A percentile compares a stretch with the other conserved stretches of the same genome.
These are phyloP conservation scores for Sesia apiformis DNA, from an alignment of 2,888 invertebrate species.

Conservation along the genomic window DNA sequence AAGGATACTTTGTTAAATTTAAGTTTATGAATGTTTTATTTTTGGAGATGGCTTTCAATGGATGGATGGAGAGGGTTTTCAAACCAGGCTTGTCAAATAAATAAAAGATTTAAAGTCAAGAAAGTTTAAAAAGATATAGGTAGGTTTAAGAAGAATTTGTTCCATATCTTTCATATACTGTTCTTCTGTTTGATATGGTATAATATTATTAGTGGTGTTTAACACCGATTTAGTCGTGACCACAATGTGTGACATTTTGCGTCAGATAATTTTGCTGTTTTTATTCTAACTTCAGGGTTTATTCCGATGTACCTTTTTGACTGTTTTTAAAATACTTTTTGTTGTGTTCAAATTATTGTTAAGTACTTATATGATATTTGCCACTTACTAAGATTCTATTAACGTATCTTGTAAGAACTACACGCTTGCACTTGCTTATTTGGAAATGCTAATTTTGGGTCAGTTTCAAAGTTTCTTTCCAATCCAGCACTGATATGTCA, in stretches of 20 bases:
- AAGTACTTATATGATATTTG: slow-evolving; percentile 4
- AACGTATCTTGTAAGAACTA: background rate
- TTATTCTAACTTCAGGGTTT: background rate
- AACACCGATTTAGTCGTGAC: too few species aligned
- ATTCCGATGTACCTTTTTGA: background rate
- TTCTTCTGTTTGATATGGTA: too few species aligned
- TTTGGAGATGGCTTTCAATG: too few species aligned
- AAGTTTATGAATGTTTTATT: too few species aligned
- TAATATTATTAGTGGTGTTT: too few species aligned
- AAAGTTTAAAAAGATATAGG: too few species aligned
- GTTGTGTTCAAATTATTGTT: slow-evolving; percentile 2
- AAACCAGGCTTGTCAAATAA: too few species aligned
- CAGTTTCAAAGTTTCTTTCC: slow-evolving; percentile 4
- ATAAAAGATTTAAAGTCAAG: too few species aligned
- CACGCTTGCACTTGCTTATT: slow-evolving; percentile 4
- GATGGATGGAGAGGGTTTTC: too few species aligned
- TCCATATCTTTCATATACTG: too few species aligned
- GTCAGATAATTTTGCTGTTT: background rate
- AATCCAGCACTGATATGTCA: slow-evolving; percentile 2
- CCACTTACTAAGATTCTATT: slow-evolving; percentile 2
- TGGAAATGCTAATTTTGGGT: slow-evolving; percentile 7
- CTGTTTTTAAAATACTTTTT: slow-evolving; percentile 1
- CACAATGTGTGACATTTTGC: slow-evolving; percentile 2
- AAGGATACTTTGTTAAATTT: too few species aligned
- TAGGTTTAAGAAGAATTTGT: too few species aligned